Base-by-base conservation (phyloP, 2,113 vertebrate species). In the Scartelaos histophorus region DNA sequence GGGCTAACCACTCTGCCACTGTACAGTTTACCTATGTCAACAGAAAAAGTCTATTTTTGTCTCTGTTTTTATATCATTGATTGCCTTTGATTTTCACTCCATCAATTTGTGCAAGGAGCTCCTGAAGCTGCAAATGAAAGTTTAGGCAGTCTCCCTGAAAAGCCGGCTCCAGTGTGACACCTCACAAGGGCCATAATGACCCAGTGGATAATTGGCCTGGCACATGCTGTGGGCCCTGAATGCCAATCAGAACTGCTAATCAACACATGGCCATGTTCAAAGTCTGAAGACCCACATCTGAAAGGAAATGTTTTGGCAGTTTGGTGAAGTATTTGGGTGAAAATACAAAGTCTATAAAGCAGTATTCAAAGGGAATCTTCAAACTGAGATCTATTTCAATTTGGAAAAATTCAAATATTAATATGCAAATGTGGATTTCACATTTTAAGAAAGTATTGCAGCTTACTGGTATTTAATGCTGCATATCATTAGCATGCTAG, bases 181-280 rank as follows among this genome's bases (percentile, higher is more conserved):
- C 74, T 87, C 78, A 82, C 75, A 74, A 76, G 71, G 81, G 81
- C 67, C 58, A 78, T 87, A 85, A 88, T 87, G 81, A 89, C 85
- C 81, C 67, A 24, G 70, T 38, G 64, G 81, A 83, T 89, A 89
- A 87, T 86, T 89, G 84, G 87, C 83, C 75, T 79, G 56, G 29
- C 70, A 75, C 78, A 81, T 60, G 79, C 87, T 81, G 74, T 68
- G 75, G 78, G 81, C 70, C 45, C 70, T 75, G 82, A 88, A 89
- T 87, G 80, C 82, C 84, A 89, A 90, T 82, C 75, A 76, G 72
- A 77, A 64, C 62, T 66, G 68, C 58, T 82, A 76, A 84, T 82
- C 83, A 87, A 70, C 47, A 58, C 71, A 76, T 64, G 57, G 70
- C 61, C 25, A 60, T 49, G 58, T 78, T 62, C 64, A 78, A 85